Conservation (phyloP, 2,113 vertebrate genomes). For the Hydrolagus affinis region DNA sequence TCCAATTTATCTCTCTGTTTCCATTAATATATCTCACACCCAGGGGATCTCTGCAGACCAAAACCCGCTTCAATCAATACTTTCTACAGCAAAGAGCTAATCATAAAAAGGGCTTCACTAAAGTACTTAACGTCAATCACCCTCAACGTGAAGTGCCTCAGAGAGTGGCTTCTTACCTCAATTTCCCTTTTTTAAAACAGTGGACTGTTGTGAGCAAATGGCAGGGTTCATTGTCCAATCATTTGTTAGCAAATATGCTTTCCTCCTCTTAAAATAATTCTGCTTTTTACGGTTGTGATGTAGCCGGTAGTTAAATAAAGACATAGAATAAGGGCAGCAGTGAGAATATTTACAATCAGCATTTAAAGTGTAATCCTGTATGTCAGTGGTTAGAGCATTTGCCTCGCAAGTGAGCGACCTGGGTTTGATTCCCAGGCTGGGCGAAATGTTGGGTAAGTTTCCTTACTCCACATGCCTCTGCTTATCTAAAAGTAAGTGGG, state of each 20-base stretch:
- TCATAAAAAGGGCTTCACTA: not conserved
- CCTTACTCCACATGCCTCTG: too few relatives aligned
- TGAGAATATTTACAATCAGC: too few relatives aligned
- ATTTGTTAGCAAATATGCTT: not conserved
- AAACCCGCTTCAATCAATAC: constrained; percentile 7
- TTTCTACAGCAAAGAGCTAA: not conserved
- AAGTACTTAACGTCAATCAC: not conserved
- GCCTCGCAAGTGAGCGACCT: too few relatives aligned
- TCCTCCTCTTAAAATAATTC: not conserved
- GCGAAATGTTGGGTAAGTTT: too few relatives aligned
- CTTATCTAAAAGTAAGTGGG: too few relatives aligned
- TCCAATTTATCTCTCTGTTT: too few relatives aligned
- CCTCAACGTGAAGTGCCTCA: not conserved
- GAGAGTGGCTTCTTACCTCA: not conserved
- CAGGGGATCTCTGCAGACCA: not conserved
- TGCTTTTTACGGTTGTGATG: not conserved
- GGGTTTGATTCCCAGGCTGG: too few relatives aligned
- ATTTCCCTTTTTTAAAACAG: not conserved
- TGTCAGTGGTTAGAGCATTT: too few relatives aligned
- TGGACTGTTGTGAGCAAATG: not conserved
- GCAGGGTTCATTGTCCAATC: not conserved
- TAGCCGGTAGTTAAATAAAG: not conserved
- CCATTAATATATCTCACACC: not conserved
- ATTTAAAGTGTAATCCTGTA: too few relatives aligned
- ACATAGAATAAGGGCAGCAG: too few relatives aligned